These are phyloP conservation scores for Galbula dea DNA, from an alignment of 2,113 vertebrate species.

Conservation along the genomic window DNA sequence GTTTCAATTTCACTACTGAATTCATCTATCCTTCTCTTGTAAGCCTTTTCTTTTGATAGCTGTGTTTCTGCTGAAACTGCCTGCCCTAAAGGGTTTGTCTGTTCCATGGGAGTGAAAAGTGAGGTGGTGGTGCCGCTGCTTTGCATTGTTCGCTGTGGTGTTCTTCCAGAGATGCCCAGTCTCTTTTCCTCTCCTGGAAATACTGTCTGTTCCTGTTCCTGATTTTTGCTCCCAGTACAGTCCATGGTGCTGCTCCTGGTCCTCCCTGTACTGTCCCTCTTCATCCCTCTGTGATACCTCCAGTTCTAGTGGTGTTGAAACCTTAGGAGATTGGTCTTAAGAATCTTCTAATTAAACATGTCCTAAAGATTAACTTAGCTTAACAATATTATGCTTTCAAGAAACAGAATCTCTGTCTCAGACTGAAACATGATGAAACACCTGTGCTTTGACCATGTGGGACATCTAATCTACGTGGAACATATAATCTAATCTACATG, in stretches of 20 bases:
- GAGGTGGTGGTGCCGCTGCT: not conserved
- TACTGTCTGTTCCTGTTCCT: not conserved
- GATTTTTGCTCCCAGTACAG: not conserved
- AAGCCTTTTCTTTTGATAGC: not conserved
- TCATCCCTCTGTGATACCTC: no score
- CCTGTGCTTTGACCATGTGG: no score
- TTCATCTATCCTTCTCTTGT: not conserved
- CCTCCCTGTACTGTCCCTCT: no score
- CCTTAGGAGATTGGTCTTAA: no score
- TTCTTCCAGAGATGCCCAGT: not conserved
- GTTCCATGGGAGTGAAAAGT: not conserved
- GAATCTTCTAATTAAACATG: no score
- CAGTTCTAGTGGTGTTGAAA: no score
- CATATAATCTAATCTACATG: not conserved
- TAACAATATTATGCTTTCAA: no score
- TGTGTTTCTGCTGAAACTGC: not conserved
- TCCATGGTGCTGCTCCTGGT: no score
- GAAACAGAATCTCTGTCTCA: no score
- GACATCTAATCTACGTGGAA: no score
- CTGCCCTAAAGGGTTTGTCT: not conserved
- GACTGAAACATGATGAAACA: no score
- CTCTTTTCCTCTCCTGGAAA: not conserved
- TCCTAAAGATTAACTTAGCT: no score
- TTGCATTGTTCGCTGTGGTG: not conserved
- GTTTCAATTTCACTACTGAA: not conserved